Conservation (phyloP, 2,113 vertebrate species). For the Chaenogobius annularis region DNA sequence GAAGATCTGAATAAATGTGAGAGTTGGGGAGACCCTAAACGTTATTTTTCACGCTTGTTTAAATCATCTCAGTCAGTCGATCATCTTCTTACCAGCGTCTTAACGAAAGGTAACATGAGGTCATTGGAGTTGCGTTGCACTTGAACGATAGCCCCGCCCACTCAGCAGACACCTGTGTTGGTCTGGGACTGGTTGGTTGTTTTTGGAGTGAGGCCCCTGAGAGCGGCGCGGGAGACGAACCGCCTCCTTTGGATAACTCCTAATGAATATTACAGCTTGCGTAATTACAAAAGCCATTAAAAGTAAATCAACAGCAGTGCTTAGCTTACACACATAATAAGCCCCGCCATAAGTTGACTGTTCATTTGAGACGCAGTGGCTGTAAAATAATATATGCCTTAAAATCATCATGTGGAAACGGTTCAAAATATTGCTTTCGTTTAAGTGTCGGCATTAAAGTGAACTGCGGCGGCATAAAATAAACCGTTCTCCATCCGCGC, state of each 20-base stretch:
- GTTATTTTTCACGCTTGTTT: too few species aligned
- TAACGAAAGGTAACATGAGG: neutral
- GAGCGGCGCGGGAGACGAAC: constrained; percentile 20
- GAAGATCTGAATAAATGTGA: too few species aligned
- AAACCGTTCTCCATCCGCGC: neutral
- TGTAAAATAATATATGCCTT: constrained; percentile 21
- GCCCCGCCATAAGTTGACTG: constrained; percentile 57
- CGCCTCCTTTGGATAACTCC: constrained; percentile 55
- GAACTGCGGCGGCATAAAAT: neutral
- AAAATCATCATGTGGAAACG: constrained; percentile 20
- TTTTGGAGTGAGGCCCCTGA: constrained; percentile 16
- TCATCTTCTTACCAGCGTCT: neutral
- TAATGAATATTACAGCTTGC: constrained; percentile 67
- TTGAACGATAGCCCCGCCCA: neutral
- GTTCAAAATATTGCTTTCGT: constrained; percentile 8
- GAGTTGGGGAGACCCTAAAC: too few species aligned
- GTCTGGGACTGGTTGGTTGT: neutral
- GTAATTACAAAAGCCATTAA: constrained; percentile 77
- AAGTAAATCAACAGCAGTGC: constrained; percentile 74
- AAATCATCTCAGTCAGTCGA: neutral
- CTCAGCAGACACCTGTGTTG: constrained; percentile 18
- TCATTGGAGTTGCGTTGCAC: neutral
- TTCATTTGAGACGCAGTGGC: constrained; percentile 54
- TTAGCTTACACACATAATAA: constrained; percentile 66
- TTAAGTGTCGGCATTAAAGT: neutral